Base-by-base conservation (phyloP, 2,113 vertebrate species). In the Dicaeum eximium region DNA sequence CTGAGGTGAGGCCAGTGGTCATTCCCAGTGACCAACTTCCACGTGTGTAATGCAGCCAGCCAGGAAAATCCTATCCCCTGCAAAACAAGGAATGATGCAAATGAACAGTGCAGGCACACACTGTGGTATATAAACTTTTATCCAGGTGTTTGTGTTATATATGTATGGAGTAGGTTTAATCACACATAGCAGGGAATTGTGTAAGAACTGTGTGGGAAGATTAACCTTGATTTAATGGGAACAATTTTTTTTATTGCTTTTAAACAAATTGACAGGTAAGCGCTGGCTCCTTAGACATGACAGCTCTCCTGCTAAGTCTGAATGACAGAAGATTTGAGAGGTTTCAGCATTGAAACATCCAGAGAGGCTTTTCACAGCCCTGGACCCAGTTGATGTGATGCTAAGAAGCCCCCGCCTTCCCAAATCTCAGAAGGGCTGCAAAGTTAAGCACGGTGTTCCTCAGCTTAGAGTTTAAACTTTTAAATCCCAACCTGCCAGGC, bases 141-240 rank as follows among this genome's bases (percentile, higher is more conserved):
- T 48, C 69, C 23, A 56, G 17, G 51, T 89, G 40, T 50, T 83
- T 73, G 13, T 83, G 74, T 54, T 77, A 10, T 15, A 13, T 40
- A 7, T 58, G 19, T 33, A 42, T 54, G 48, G 53, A 53, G 45
- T 42, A 42, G 35, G 28, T 56, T 92, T 84, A 86, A 95, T 90
- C 88, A 71, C 64, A 48, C 51, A 4, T 40, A 84, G 15, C 64
- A 23, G 40, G 54, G 51, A 83, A 70, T 70, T 80, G 15, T 86
- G 17, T 80, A 73, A 95, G 40, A 71, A 77, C 79, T 48, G 7
- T 38, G 60, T 33, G 11, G 85, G 61, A 93, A 53, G 94, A 96
- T 97, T 96, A 95, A 69, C 75, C 53, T 86, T 86, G 82, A 95
- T 96, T 94, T 92, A 93, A 86, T 69, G 73, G 85, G 86, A 96